Base-by-base conservation (phyloP, 2,113 vertebrate genomes). In the Alces alces region DNA sequence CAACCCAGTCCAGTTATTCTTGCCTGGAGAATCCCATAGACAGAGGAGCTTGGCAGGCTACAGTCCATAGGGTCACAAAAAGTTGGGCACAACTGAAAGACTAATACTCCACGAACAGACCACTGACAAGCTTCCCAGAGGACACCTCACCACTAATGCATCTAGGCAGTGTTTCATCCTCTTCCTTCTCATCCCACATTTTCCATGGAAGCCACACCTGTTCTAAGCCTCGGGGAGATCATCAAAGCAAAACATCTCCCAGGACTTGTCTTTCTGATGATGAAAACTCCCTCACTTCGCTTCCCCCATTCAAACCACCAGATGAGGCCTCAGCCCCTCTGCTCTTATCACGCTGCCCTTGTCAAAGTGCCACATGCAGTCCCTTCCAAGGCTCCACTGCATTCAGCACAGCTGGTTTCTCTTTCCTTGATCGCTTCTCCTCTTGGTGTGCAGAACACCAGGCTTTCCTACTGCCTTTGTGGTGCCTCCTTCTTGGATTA, bases 321-420 rank as follows among this genome's bases (percentile, higher is more conserved):
- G 30, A 33, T 45, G 52, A 92, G 43, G 55, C 80, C 21, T 86
- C 33, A 5, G 21, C 45, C 23, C 27, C 12, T 45, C 36, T 79
- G n/a, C 21, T 16, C 8, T 16, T 15, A 23, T 54, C 16, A 64
- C 19, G 2, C 21, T 28, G 52, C 10, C 43, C 50, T 25, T 5
- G 7, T 7, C 28, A 7, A 47, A 6, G 7, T 10, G 28, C 16
- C 28, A 28, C 1, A 0, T 1, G 2, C 36, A 30, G 2, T 33
- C 15, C 64, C n/a, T 36, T 28, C 17, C 23, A 1, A 14, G 25
- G 7, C 57, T 43, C 84, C 7, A 3, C 2, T 43, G 9, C 1
- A 3, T n/a, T 60, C 79, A 43, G 9, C 2, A 1, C 10, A 13
- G 5, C 5, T 2, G 28, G 50, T 25, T 19, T 83, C 55, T 57